phyloP scores from a whole-genome alignment of 1,140 invertebrate species.

The Zaprionus taronus region DNA sequence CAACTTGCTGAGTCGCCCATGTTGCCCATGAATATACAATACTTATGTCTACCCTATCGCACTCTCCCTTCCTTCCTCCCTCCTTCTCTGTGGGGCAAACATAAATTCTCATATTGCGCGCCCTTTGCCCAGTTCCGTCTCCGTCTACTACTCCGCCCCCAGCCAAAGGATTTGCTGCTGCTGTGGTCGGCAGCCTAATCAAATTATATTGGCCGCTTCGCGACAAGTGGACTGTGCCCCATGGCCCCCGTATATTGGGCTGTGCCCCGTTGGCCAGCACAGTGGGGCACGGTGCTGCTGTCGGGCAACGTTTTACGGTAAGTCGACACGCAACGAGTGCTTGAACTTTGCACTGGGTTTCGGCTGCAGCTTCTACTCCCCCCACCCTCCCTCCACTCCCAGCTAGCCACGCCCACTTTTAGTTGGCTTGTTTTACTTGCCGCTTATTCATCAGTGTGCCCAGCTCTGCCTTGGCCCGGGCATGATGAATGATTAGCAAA shows the following conservation, averaged over 20 bases:
- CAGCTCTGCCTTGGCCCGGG: conserved; percentile 20
- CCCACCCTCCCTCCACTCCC: not conserved
- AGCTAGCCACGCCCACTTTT: not conserved
- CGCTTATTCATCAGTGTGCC: conserved; percentile 67
- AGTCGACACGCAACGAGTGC: conserved; percentile 51
- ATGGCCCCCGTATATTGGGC: not conserved
- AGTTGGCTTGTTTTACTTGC: conserved; percentile 50
- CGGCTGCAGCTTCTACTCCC: conserved; percentile 5
- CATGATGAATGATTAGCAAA: conserved; percentile 73
- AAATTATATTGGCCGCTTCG: conserved; percentile 69
- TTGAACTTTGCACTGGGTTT: conserved; percentile 56
- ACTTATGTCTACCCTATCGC: not conserved
- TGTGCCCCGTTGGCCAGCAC: not conserved
- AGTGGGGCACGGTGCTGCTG: not conserved
- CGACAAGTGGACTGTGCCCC: conserved; percentile 29
- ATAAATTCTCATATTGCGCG: conserved; percentile 56
- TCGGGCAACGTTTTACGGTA: conserved; percentile 21
- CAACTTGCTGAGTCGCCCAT: conserved; percentile 27
- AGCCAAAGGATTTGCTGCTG: conserved; percentile 35
- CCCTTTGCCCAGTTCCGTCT: conserved; percentile 24
- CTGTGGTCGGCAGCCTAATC: conserved; percentile 52
- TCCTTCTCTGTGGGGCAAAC: conserved; percentile 33
- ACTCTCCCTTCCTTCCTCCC: not conserved
- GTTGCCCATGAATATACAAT: conserved; percentile 53
- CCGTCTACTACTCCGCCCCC: conserved; percentile 5